These are phyloP conservation scores for Frankliniella fusca DNA, from an alignment of 2,888 invertebrate species.

Conservation along the genomic window DNA sequence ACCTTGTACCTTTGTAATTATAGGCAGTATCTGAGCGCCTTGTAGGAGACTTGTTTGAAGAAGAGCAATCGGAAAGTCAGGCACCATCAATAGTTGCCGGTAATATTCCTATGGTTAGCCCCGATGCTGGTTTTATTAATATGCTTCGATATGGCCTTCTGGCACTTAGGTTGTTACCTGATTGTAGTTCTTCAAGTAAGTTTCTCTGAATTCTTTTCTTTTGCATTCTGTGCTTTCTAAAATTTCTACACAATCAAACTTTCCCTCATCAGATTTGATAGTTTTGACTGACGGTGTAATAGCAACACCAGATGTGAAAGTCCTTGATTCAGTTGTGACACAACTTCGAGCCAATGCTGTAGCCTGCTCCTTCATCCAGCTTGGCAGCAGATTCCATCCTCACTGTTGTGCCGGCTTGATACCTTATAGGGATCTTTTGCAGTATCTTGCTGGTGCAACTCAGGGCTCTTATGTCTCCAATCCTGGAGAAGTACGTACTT, in stretches of 20 bases:
- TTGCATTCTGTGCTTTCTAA: slow-evolving; percentile 14
- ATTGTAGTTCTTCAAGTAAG: slow-evolving; percentile 69
- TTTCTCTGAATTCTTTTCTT: slow-evolving; percentile 25
- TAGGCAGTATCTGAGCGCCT: slow-evolving; percentile 53
- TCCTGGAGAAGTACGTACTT: slow-evolving; percentile 50
- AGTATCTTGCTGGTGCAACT: slow-evolving; percentile 70
- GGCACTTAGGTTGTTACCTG: slow-evolving; percentile 67
- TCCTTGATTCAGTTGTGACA: slow-evolving; percentile 65
- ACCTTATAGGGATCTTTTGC: slow-evolving; percentile 67
- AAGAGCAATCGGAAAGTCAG: slow-evolving; percentile 48
- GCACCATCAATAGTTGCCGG: slow-evolving; percentile 44
- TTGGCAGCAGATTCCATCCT: slow-evolving; percentile 63
- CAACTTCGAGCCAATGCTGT: slow-evolving; percentile 69
- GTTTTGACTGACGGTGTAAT: slow-evolving; percentile 72
- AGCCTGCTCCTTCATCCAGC: slow-evolving; percentile 69
- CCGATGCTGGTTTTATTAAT: slow-evolving; percentile 69
- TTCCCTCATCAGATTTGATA: slow-evolving; percentile 58
- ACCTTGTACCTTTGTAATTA: slow-evolving; percentile 30
- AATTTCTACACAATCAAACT: slow-evolving; percentile 10
- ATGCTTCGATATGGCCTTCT: slow-evolving; percentile 72
- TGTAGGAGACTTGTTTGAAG: slow-evolving; percentile 55
- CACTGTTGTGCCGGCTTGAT: slow-evolving; percentile 64
- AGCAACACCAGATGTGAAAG: slow-evolving; percentile 64
- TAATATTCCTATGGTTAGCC: slow-evolving; percentile 57
- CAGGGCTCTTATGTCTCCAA: slow-evolving; percentile 64